These are phyloP conservation scores for Esox masquinongy DNA, from an alignment of 2,797 vertebrate species.

Conservation along the genomic window DNA sequence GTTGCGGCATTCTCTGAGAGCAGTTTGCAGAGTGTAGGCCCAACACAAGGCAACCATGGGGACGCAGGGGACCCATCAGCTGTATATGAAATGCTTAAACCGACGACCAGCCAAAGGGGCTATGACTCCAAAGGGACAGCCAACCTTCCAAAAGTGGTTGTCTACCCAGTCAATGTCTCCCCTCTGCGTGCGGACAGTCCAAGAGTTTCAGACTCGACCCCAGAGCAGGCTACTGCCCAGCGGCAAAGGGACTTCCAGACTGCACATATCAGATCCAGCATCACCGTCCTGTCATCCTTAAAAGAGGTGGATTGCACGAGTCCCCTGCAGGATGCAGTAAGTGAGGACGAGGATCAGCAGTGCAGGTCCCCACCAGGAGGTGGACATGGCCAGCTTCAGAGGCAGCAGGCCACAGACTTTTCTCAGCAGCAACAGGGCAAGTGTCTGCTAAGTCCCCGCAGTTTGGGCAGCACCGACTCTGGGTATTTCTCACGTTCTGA, in stretches of 20 bases:
- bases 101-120: conserved; percentile 64
- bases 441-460: conserved; percentile 91
- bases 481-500: conserved; percentile 98
- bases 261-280: conserved; percentile 67
- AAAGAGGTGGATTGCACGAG: conserved; percentile 81
- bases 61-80: conserved; percentile 60
- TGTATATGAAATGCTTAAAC: conserved; percentile 66
- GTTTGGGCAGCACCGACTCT: conserved; percentile 96
- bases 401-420: conserved; percentile 94
- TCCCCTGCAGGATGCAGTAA: conserved; percentile 70
- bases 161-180: conserved; percentile 89
- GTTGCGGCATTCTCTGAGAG: conserved; percentile 74
- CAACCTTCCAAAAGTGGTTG: conserved; percentile 91
- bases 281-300: conserved; percentile 73
- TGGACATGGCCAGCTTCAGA: conserved; percentile 89
- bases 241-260: conserved; percentile 84
- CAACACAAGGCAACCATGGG: conserved; percentile 66
- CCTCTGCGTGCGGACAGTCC: conserved; percentile 87
- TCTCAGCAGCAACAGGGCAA: conserved; percentile 93
- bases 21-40: conserved; percentile 71
- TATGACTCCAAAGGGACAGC: conserved; percentile 80
- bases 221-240: conserved; percentile 81
- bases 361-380: conserved; percentile 75
- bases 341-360: conserved; percentile 81
- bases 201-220: conserved; percentile 78